A percentile compares a stretch with the other conserved stretches of the same genome.
Evolutionary conservation across 2,113 vertebrate genomes (phyloP).

Genomic region (Melospiza melodia): DNA sequence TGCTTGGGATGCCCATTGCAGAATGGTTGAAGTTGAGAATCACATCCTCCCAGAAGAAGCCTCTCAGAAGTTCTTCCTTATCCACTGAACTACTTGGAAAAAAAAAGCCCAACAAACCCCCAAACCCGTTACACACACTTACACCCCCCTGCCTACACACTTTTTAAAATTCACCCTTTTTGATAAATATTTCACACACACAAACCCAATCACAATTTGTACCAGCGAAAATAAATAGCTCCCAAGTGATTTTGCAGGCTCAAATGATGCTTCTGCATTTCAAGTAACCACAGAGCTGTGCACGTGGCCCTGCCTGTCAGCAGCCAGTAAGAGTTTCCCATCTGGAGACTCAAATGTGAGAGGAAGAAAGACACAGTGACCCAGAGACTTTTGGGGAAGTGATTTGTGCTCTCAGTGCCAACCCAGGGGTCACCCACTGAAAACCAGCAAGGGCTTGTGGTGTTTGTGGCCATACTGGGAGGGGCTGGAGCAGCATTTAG

Average conservation of each 20-base stretch:
- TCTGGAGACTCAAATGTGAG: not conserved
- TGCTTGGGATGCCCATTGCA: not conserved
- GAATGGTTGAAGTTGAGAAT: not conserved
- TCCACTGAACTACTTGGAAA: not conserved
- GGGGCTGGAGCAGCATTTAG: not conserved
- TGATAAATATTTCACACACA: not conserved
- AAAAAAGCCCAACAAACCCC: not conserved
- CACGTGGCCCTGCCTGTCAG: not conserved
- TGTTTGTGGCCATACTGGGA: not conserved
- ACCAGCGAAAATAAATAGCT: not conserved
- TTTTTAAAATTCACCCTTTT: not conserved
- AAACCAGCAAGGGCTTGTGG: not conserved
- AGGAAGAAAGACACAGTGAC: not conserved
- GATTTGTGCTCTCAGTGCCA: fast-evolving
- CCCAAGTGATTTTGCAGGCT: not conserved
- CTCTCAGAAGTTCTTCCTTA: not conserved
- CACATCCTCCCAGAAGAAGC: not conserved
- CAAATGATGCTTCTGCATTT: not conserved
- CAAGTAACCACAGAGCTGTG: not conserved
- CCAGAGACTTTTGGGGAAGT: not conserved
- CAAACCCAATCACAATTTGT: not conserved
- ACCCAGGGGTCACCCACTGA: not conserved
- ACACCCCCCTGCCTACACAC: not conserved
- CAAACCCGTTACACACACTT: not conserved
- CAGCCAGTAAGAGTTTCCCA: not conserved